These are phyloP conservation scores for Alaudala cheleensis DNA, from an alignment of 2,113 vertebrate species.

Conservation along the genomic window DNA sequence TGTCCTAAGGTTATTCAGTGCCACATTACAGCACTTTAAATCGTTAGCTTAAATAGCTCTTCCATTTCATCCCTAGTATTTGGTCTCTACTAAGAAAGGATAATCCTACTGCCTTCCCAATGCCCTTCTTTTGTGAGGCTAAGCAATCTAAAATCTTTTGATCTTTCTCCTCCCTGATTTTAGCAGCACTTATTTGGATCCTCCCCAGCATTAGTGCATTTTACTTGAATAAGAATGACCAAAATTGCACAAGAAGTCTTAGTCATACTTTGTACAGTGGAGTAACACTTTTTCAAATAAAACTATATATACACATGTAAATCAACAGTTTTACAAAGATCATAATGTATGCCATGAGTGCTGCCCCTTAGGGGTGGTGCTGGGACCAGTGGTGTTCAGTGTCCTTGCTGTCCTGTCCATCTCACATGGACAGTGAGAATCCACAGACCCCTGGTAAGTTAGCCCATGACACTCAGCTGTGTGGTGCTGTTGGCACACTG, in stretches of 20 bases:
- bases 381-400: too few relatives aligned
- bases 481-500: background rate
- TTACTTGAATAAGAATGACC: background rate
- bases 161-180: constrained; percentile 19
- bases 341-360: background rate
- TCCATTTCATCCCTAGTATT: constrained; percentile 32
- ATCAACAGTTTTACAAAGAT: background rate
- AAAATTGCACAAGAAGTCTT: background rate
- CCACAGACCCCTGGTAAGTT: background rate
- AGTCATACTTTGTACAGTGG: background rate
- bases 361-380: background rate
- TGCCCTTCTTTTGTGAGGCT: constrained; percentile 3
- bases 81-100: constrained; percentile 44
- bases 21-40: background rate
- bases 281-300: background rate
- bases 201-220: background rate
- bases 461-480: background rate
- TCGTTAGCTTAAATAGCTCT: constrained; percentile 35
- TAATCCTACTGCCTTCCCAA: constrained; percentile 38
- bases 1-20: background rate
- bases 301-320: background rate
- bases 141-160: constrained; percentile 45
- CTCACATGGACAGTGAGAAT: background rate
- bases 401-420: background rate
- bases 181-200: background rate